These are phyloP conservation scores for Oreochromis niloticus DNA, from an alignment of 2,113 vertebrate genomes.

Conservation along the genomic window DNA sequence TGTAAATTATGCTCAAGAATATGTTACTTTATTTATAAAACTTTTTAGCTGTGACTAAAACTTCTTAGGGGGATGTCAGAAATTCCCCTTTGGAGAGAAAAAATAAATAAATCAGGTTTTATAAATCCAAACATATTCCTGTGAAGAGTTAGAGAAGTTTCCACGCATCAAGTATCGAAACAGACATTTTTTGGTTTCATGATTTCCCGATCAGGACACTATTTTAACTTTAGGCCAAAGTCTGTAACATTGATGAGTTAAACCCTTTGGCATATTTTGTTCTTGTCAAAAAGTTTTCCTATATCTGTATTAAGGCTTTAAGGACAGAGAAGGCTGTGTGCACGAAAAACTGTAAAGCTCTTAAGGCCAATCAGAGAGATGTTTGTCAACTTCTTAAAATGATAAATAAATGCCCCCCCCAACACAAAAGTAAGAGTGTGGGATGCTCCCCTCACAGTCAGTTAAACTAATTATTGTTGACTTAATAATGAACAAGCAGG, in stretches of 20 bases:
- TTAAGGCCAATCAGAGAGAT: neutral
- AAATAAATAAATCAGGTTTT: neutral
- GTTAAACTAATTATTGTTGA: neutral
- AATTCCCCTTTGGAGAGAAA: neutral
- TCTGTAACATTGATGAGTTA: neutral
- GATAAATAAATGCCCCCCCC: fast-evolving
- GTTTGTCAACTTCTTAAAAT: neutral
- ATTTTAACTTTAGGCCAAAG: neutral
- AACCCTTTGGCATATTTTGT: neutral
- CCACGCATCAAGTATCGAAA: neutral
- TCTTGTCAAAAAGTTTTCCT: neutral
- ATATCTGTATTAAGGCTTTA: neutral
- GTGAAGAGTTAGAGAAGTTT: neutral
- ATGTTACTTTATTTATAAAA: neutral
- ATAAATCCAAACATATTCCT: neutral
- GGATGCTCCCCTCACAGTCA: neutral
- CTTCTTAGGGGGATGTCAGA: neutral
- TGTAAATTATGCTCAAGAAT: neutral
- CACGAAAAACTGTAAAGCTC: neutral
- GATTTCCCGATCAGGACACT: neutral
- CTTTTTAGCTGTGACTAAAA: neutral
- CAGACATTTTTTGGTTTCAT: neutral
- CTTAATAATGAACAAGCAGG: neutral
- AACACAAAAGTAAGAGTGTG: neutral
- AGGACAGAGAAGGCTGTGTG: neutral